These are phyloP conservation scores for Gambusia holbrooki DNA, from an alignment of 2,113 vertebrate genomes.

Conservation along the genomic window DNA sequence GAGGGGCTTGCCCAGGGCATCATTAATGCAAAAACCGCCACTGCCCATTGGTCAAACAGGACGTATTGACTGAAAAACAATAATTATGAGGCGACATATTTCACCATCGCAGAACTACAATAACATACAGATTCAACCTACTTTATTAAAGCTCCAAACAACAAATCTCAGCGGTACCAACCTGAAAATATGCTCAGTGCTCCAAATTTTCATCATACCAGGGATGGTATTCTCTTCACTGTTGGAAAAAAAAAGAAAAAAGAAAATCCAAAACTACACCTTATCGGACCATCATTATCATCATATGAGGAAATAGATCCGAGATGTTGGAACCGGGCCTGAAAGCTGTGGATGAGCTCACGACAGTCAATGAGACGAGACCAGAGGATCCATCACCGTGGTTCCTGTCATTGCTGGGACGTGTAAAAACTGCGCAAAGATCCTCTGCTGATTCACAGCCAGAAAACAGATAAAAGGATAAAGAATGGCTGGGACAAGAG, in stretches of 20 bases:
- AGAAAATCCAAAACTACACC: background rate
- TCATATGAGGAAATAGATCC: background rate
- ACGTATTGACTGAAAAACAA: background rate
- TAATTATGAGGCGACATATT: background rate
- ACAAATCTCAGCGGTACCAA: constrained; percentile 22
- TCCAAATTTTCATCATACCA: constrained; percentile 82
- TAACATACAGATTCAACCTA: background rate
- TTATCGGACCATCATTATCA: constrained; percentile 38
- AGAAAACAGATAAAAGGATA: background rate
- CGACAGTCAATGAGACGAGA: constrained; percentile 25
- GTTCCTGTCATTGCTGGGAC: background rate
- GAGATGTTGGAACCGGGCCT: constrained; percentile 33
- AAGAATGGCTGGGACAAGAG: constrained; percentile 6
- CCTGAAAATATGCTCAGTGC: constrained; percentile 85
- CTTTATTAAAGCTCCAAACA: background rate
- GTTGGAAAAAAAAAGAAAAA: background rate
- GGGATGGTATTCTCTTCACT: background rate
- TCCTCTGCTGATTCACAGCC: background rate
- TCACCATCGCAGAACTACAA: background rate
- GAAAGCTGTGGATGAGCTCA: constrained; percentile 29
- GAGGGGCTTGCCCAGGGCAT: background rate
- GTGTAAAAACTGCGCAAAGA: constrained; percentile 4
- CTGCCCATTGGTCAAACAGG: background rate
- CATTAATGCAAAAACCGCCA: background rate
- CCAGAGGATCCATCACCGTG: constrained; percentile 7